These are phyloP conservation scores for Stigmatopora nigra DNA, from an alignment of 2,113 vertebrate species.

Conservation along the genomic window DNA sequence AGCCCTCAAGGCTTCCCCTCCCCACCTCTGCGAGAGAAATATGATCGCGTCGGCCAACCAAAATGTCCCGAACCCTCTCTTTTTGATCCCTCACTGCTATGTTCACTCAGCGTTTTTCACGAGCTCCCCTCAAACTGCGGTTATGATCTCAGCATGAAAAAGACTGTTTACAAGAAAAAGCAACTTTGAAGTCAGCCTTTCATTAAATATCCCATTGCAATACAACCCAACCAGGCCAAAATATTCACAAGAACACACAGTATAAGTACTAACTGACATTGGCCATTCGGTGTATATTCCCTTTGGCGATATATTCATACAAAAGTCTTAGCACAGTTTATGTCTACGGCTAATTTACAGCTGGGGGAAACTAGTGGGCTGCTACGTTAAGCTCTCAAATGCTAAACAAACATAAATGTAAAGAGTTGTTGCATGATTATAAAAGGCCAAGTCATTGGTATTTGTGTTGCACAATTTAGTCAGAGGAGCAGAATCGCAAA, in stretches of 20 bases:
- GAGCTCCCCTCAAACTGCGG: conserved; percentile 1
- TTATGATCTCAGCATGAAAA: conserved; percentile 2
- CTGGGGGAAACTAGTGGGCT: background rate
- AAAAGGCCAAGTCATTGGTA: background rate
- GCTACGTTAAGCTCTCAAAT: background rate
- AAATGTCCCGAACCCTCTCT: conserved; percentile 26
- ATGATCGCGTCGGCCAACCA: conserved; percentile 44
- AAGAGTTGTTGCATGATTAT: background rate
- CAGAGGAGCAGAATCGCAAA: too few species aligned
- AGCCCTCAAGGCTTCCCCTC: conserved; percentile 53
- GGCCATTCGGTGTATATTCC: background rate
- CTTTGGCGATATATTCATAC: background rate
- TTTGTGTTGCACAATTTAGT: background rate
- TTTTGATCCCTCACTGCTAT: conserved; percentile 23
- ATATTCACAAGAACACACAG: background rate
- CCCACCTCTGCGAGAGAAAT: conserved; percentile 47
- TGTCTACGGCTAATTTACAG: background rate
- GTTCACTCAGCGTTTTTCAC: conserved; percentile 6
- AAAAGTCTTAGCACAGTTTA: background rate
- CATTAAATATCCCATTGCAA: conserved; percentile 8
- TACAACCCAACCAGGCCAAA: conserved; percentile 6
- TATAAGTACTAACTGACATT: background rate
- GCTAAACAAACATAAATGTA: background rate
- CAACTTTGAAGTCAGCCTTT: conserved; percentile 20
- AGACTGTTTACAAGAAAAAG: conserved; percentile 16